These are phyloP conservation scores for Psephotus haematonotus DNA, from an alignment of 2,113 vertebrate genomes.

Conservation along the genomic window DNA sequence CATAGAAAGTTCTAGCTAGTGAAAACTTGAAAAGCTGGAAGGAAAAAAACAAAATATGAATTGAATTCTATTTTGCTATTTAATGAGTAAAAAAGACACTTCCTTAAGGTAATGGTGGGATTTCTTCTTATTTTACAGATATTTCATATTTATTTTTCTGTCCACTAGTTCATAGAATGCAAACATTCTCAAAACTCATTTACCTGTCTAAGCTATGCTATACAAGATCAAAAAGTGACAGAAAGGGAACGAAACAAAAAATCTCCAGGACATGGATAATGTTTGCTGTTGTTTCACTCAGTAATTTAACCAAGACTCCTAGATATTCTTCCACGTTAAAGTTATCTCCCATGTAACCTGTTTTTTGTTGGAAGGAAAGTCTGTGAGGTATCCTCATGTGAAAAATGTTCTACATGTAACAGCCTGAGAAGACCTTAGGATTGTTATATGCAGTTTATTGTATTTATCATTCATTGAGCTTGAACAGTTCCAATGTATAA, in stretches of 20 bases:
- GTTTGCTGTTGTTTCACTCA: neutral
- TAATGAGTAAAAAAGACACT: neutral
- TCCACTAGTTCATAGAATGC: neutral
- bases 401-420: neutral
- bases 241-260: neutral
- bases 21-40: neutral
- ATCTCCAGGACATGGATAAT: neutral
- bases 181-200: neutral
- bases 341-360: neutral
- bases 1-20: neutral
- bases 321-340: neutral
- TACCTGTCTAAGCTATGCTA: neutral
- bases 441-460: neutral
- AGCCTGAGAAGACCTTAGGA: neutral
- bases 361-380: neutral
- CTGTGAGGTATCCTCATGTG: neutral
- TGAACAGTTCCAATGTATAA: neutral
- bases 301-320: neutral
- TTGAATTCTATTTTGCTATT: neutral
- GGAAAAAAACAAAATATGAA: neutral
- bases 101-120: neutral
- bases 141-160: neutral
- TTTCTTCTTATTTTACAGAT: neutral
- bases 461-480: neutral
- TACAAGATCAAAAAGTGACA: neutral